Conservation (phyloP, 1,140 invertebrate species). For the Ceratosolen solmsi region DNA sequence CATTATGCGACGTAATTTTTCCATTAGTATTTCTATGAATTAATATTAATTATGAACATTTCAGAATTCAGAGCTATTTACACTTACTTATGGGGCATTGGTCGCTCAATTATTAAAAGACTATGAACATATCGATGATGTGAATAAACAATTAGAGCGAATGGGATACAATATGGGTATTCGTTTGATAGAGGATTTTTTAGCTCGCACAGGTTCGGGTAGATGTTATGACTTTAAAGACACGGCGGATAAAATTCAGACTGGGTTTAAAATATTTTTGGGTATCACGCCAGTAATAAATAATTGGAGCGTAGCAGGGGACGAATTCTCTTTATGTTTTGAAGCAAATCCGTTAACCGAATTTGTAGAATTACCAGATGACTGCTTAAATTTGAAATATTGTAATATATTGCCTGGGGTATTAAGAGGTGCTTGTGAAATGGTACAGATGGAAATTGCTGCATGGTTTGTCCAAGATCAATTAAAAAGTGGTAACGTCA, state of each 20-base stretch:
- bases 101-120: constrained; percentile 98
- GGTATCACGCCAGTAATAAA: constrained; percentile 92
- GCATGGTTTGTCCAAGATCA: constrained; percentile 93
- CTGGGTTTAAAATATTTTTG: constrained; percentile 91
- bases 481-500: constrained; percentile 94
- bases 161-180: constrained; percentile 99
- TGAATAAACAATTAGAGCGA: constrained; percentile 93
- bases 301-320: constrained; percentile 91
- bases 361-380: constrained; percentile 97
- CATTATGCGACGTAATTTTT: no score
- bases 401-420: constrained; percentile 96
- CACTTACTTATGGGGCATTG: constrained; percentile 96
- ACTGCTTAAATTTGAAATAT: constrained; percentile 89
- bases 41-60: constrained; percentile 63
- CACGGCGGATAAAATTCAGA: constrained; percentile 96
- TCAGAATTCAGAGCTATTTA: constrained; percentile 97
- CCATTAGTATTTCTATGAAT: constrained; percentile 13
- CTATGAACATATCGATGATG: constrained; percentile 97
- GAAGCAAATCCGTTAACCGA: constrained; percentile 98
- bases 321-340: constrained; percentile 95
- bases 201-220: constrained; percentile 91
- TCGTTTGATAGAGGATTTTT: constrained; percentile 96
- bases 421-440: constrained; percentile 95
- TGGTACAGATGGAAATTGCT: constrained; percentile 90
- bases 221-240: constrained; percentile 97